A percentile compares a stretch with the other conserved stretches of the same genome.
Evolutionary conservation across 2,888 invertebrate genomes (phyloP).

Genomic region (Troides oblongomaculatus): DNA sequence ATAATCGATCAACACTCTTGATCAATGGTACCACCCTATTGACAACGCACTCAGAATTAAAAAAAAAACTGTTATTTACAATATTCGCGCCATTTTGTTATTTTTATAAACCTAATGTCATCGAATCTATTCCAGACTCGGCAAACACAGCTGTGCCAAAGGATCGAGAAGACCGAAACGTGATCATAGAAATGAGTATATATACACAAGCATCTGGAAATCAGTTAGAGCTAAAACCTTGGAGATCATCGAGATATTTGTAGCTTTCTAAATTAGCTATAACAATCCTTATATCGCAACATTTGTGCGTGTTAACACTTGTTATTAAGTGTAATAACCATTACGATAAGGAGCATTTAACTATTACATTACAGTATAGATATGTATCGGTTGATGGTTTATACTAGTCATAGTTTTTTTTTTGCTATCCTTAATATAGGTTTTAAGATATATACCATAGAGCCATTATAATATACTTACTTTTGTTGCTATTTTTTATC

Average conservation of each 20-base stretch:
- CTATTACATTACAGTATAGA: background rate
- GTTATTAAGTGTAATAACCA: background rate
- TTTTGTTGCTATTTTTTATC: background rate
- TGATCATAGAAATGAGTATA: background rate
- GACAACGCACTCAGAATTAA: no score
- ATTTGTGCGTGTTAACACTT: background rate
- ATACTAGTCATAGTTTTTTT: constrained; percentile 1
- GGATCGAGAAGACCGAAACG: constrained; percentile 18
- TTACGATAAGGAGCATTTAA: background rate
- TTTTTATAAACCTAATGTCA: background rate
- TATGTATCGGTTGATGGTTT: background rate
- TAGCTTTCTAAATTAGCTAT: background rate
- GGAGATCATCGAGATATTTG: background rate
- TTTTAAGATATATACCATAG: background rate
- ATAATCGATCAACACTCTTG: no score
- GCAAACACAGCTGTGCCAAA: constrained; percentile 10
- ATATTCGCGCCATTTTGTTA: no score
- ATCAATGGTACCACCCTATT: no score
- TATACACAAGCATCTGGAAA: background rate
- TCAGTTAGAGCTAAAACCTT: constrained; percentile 9
- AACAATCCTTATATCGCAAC: background rate
- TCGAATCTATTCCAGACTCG: background rate
- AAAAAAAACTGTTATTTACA: no score
- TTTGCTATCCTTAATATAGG: background rate
- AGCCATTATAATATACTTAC: background rate